Percentiles rank a stretch among this genome's conserved stretches.
These are phyloP conservation scores for Mercenaria mercenaria DNA, from an alignment of 1,140 invertebrate genomes.

Conservation along the genomic window DNA sequence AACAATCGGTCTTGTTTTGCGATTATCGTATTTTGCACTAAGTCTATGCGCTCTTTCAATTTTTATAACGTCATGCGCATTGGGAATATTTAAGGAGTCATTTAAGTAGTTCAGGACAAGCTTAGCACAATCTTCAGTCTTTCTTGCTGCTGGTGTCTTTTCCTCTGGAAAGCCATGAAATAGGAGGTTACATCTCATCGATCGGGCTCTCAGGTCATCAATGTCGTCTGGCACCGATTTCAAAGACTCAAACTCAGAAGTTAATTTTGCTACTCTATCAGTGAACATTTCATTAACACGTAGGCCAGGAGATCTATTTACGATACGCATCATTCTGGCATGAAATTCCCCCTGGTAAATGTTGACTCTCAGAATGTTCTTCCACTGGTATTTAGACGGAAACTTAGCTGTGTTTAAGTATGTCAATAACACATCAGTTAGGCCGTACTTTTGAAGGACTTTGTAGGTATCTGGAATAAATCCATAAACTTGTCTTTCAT, in stretches of 20 bases:
- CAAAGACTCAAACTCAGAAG: neutral
- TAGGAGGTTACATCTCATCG: neutral
- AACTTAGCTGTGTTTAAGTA: no score
- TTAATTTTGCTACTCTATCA: neutral
- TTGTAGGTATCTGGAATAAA: no score
- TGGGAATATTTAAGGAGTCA: neutral
- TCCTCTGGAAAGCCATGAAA: neutral
- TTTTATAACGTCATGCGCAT: neutral
- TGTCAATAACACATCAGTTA: no score
- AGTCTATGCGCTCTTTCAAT: constrained; percentile 1
- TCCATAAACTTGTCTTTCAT: no score
- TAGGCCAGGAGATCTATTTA: no score
- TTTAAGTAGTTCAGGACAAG: neutral
- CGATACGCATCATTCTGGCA: no score
- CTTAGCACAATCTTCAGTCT: neutral
- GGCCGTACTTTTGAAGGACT: no score
- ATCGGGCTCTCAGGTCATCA: neutral
- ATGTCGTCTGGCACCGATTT: neutral
- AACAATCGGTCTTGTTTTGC: no score
- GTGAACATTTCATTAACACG: no score
- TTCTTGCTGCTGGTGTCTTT: neutral
- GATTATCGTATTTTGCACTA: neutral
- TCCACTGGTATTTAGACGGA: no score
- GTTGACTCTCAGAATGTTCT: no score
- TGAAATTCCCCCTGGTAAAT: no score